Evolutionary conservation across 2,113 vertebrate species (phyloP).

Genomic region (Eulemur macaco): DNA sequence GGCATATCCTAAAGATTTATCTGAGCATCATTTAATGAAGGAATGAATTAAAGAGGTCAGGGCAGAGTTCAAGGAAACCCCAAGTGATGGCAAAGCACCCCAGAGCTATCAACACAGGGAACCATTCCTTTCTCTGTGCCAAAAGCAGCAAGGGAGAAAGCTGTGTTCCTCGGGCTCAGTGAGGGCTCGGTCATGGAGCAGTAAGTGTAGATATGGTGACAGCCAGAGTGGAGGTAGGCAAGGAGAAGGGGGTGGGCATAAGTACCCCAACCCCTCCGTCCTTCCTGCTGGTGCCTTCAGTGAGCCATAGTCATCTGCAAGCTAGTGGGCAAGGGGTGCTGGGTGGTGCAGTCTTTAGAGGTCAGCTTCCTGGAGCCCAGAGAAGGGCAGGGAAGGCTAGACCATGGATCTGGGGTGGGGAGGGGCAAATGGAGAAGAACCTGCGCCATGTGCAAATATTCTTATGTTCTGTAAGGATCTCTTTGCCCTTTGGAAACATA

Average conservation of each 20-base stretch:
- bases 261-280: neutral
- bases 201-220: neutral
- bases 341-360: neutral
- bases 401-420: neutral
- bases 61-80: neutral
- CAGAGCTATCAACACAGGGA: neutral
- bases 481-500: constrained; percentile 30
- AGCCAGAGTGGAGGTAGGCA: neutral
- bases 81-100: neutral
- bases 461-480: neutral
- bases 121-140: neutral
- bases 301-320: neutral
- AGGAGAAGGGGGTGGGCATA: neutral
- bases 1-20: neutral
- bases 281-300: neutral
- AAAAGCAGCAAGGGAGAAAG: neutral
- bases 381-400: neutral
- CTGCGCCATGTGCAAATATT: neutral
- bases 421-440: neutral
- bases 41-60: neutral
- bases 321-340: neutral
- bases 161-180: neutral
- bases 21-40: neutral
- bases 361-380: neutral
- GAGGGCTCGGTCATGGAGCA: neutral